Percentiles rank a stretch among this genome's conserved stretches.
These are phyloP conservation scores for Coptotermes formosanus DNA, from an alignment of 1,140 invertebrate genomes.

Conservation along the genomic window DNA sequence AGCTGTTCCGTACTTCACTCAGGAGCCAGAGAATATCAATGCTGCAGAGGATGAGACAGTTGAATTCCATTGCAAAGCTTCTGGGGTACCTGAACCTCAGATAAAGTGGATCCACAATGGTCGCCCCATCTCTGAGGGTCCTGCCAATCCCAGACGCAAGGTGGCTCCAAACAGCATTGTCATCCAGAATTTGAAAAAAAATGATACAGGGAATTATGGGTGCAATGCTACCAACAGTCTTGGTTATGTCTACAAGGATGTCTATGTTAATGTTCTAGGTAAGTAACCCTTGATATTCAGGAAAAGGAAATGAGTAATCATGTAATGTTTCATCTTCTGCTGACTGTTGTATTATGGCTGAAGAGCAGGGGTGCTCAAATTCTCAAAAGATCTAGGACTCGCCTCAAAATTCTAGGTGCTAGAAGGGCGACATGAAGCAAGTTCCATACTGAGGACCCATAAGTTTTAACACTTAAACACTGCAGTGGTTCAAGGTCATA, in stretches of 20 bases:
- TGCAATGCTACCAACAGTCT: slow-evolving; percentile 98
- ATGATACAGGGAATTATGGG: slow-evolving; percentile 96
- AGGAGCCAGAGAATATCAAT: slow-evolving; percentile 85
- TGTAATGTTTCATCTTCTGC: no score
- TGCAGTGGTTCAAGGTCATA: no score
- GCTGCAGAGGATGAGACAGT: slow-evolving; percentile 89
- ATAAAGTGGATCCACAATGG: slow-evolving; percentile 98
- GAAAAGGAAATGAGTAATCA: no score
- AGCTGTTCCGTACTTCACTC: slow-evolving; percentile 85
- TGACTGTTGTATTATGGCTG: no score
- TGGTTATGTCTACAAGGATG: slow-evolving; percentile 97
- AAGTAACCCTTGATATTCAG: slow-evolving; percentile 39
- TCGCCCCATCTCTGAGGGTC: slow-evolving; percentile 75
- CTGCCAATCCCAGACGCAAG: slow-evolving; percentile 67
- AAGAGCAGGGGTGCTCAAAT: no score
- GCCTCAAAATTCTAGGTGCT: no score
- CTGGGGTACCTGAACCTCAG: slow-evolving; percentile 82
- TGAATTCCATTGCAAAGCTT: slow-evolving; percentile 83
- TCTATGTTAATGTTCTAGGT: slow-evolving; percentile 94
- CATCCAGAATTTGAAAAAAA: slow-evolving; percentile 78
- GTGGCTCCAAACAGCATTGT: slow-evolving; percentile 69
- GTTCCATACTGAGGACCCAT: no score
- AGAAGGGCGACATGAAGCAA: no score
- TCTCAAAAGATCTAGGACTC: no score
- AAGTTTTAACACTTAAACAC: no score